These are phyloP conservation scores for Periphyllus acericola DNA, from an alignment of 2,888 invertebrate species.

Conservation along the genomic window DNA sequence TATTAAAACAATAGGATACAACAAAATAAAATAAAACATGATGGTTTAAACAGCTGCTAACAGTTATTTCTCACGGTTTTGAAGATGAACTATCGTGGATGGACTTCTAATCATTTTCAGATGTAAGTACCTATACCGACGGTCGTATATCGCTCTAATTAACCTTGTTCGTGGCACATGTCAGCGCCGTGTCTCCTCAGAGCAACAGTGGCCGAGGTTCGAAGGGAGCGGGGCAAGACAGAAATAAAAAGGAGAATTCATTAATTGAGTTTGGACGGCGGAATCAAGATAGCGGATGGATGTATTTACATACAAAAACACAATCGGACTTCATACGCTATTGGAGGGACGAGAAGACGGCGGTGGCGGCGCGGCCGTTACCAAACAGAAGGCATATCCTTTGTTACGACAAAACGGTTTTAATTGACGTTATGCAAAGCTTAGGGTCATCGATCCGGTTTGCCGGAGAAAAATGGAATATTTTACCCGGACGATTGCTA, in stretches of 20 bases:
- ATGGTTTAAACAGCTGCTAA: constrained; percentile 29
- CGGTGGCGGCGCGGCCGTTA: background rate
- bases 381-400: constrained; percentile 44
- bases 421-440: constrained; percentile 61
- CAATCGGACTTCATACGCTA: constrained; percentile 42
- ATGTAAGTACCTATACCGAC: background rate
- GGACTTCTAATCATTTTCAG: constrained; percentile 41
- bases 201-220: too few species aligned
- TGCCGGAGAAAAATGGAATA: constrained; percentile 55
- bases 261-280: constrained; percentile 54
- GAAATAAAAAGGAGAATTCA: constrained; percentile 31
- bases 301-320: constrained; percentile 61
- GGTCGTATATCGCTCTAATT: constrained; percentile 46
- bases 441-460: constrained; percentile 52
- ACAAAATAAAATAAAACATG: constrained; percentile 19
- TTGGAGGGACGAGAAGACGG: background rate
- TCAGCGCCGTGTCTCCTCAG: background rate
- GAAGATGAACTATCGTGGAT: constrained; percentile 24
- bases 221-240: background rate
- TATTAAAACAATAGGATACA: constrained; percentile 49
- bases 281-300: constrained; percentile 48
- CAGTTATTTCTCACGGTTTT: constrained; percentile 59
- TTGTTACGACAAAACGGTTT: constrained; percentile 60
- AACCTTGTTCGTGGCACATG: constrained; percentile 3
- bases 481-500: constrained; percentile 45